Base-by-base conservation (phyloP, 2,113 vertebrate species). In the Ondatra zibethicus region DNA sequence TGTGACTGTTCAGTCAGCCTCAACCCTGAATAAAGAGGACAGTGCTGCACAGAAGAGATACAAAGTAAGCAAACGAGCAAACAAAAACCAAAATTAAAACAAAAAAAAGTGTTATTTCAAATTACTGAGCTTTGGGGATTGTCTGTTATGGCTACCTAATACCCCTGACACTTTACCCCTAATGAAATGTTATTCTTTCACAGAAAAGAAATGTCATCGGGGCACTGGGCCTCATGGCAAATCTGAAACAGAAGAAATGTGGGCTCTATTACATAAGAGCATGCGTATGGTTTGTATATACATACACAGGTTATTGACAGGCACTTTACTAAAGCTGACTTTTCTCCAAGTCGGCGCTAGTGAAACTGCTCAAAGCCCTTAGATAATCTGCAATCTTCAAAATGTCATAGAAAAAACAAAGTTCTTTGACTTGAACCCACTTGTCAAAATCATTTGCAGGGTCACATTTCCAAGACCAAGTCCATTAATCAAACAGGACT, bases 401-500 rank as follows among this genome's bases (percentile, higher is more conserved):
- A 95, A 61, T 84, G 33, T 93, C 61, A 55, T n/a, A 92, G 81
- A 88, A 85, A 85, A 58, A 72, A 72, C 36, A 73, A 88, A 85
- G 11, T 58, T 78, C 29, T 55, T 1, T 55, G 21, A 68, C 50
- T 92, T 92, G 92, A 50, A 95, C 73, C 27, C 47, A 55, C 88
- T 95, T 80, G 33, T 92, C 94, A 94, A 84, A 92, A 84, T 95
- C 73, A 85, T 85, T 92, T 95, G n/a, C 63, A 72, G 68, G 88
- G 42, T 88, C 91, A 55, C 63, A 85, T n/a, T 78, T 89, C 88
- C 80, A 77, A 87, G 61, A 92, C 19, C 85, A 92, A 89, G 77
- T 33, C 39, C 66, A 76, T 95, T 97, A 91, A 94, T 95, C 82
- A 91, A 88, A 91, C 0, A 39, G 85, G 65, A 33, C 66, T 96